phyloP scores from a whole-genome alignment of 2,888 invertebrate species.

The Brenthis ino region DNA sequence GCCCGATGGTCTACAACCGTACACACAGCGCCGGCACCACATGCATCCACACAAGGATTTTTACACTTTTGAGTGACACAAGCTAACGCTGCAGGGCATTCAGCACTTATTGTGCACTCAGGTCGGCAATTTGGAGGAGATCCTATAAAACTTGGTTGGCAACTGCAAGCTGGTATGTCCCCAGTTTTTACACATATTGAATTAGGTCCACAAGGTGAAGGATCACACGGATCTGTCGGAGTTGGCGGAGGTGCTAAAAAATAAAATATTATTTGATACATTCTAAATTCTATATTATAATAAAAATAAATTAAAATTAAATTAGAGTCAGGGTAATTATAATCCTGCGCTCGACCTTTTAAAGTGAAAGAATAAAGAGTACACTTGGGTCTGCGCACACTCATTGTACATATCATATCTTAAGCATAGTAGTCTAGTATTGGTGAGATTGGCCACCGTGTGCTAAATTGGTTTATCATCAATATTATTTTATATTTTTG shows the following conservation, averaged over 20 bases:
- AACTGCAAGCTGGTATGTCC: constrained; percentile 84
- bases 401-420: no score
- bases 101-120: constrained; percentile 86
- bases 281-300: neutral
- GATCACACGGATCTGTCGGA: constrained; percentile 83
- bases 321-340: neutral
- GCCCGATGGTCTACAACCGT: constrained; percentile 85
- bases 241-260: constrained; percentile 49
- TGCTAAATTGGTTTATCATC: no score
- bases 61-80: constrained; percentile 85
- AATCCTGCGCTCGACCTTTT: neutral
- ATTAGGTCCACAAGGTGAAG: constrained; percentile 86
- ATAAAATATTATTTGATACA: constrained; percentile 1
- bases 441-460: no score
- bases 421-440: no score
- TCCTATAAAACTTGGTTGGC: constrained; percentile 84
- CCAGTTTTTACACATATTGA: constrained; percentile 84
- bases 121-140: constrained; percentile 86
- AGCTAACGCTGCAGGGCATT: constrained; percentile 85
- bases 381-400: no score
- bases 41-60: constrained; percentile 86
- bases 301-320: neutral
- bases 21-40: constrained; percentile 82
- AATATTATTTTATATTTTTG: no score
- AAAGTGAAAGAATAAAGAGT: no score